These are phyloP conservation scores for Ceriagrion tenellum DNA, from an alignment of 2,888 invertebrate species.

Conservation along the genomic window DNA sequence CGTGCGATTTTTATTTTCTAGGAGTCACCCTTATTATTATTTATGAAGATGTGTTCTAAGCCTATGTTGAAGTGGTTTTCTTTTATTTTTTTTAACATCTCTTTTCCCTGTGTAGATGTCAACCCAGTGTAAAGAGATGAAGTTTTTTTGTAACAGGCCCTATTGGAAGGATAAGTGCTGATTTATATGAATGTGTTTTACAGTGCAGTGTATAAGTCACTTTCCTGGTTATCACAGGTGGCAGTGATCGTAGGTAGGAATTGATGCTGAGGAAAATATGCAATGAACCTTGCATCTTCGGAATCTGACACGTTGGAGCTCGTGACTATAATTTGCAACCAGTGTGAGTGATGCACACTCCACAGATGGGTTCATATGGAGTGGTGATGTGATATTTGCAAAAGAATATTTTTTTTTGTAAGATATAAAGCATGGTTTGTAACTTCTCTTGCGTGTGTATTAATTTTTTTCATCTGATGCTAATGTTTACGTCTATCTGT, in stretches of 20 bases:
- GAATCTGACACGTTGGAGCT: constrained; percentile 57
- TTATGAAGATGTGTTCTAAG: constrained; percentile 2
- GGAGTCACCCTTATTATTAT: neutral
- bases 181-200: constrained; percentile 32
- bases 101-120: constrained; percentile 17
- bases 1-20: neutral
- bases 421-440: constrained; percentile 60
- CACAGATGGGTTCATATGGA: constrained; percentile 48
- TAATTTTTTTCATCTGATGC: constrained; percentile 63
- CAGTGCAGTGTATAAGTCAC: constrained; percentile 62
- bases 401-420: constrained; percentile 54
- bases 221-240: constrained; percentile 67
- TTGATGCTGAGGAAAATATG: constrained; percentile 42
- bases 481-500: constrained; percentile 54
- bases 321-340: constrained; percentile 41
- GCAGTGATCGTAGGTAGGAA: constrained; percentile 65
- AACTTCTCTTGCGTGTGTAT: constrained; percentile 63
- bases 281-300: constrained; percentile 39
- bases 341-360: constrained; percentile 61
- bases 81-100: neutral
- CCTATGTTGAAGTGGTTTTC: neutral
- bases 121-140: neutral
- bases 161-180: constrained; percentile 46
- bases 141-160: constrained; percentile 19
- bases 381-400: constrained; percentile 63